Percentiles rank a stretch among this genome's conserved stretches.
phyloP scores from a whole-genome alignment of 2,113 vertebrate genomes.

The Nicator chloris region DNA sequence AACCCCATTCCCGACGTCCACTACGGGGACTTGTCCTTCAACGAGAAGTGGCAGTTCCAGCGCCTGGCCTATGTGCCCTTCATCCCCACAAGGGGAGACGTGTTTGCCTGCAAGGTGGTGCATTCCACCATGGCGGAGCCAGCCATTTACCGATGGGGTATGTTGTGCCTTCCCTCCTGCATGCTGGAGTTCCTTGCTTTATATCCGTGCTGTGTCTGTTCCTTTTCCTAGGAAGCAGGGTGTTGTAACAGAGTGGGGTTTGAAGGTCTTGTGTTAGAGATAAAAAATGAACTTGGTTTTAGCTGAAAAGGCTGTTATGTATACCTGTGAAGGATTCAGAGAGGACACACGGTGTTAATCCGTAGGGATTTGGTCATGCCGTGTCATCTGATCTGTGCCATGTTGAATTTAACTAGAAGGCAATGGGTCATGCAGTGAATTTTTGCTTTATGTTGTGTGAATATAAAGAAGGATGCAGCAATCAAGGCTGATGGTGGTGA shows the following conservation, averaged over 20 bases:
- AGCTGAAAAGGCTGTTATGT: background rate
- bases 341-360: accelerated
- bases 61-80: slow-evolving; percentile 59
- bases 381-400: background rate
- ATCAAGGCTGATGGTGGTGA: accelerated
- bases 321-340: accelerated
- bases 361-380: background rate
- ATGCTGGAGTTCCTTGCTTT: accelerated
- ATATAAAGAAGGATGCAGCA: accelerated
- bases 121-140: background rate
- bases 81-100: accelerated
- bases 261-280: background rate
- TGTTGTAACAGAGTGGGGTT: background rate
- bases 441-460: background rate
- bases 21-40: slow-evolving; percentile 80
- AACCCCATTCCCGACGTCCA: accelerated
- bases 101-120: slow-evolving; percentile 54
- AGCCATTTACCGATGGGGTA: slow-evolving; percentile 65
- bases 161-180: background rate
- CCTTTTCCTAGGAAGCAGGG: background rate
- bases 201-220: accelerated
- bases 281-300: too few relatives aligned
- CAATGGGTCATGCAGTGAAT: background rate
- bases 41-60: slow-evolving; percentile 80
- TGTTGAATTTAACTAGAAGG: background rate